phyloP scores from a whole-genome alignment of 2,113 vertebrate species.

The Bubalus kerabau region DNA sequence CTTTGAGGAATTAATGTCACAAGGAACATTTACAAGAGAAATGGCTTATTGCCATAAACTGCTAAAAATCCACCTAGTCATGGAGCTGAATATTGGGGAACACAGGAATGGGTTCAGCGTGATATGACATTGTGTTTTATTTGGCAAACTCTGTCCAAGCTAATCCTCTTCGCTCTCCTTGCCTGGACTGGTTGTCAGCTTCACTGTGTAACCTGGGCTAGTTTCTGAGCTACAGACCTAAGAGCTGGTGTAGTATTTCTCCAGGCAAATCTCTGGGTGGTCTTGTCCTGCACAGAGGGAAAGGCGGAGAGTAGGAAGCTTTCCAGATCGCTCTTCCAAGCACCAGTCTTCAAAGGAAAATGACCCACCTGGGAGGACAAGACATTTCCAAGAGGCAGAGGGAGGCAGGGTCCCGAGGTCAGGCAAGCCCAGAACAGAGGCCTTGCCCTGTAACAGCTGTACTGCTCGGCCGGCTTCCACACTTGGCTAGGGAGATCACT shows the following conservation, averaged over 20 bases:
- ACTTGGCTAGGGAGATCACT: neutral
- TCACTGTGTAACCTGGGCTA: constrained; percentile 54
- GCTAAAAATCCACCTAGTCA: neutral
- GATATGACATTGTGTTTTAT: constrained; percentile 51
- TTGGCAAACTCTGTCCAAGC: constrained; percentile 42
- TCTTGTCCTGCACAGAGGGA: constrained; percentile 77
- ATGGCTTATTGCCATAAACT: constrained; percentile 47
- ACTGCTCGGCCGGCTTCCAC: neutral
- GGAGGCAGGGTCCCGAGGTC: neutral
- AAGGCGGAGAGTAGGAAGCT: constrained; percentile 78
- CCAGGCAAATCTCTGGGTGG: constrained; percentile 78
- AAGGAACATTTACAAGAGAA: constrained; percentile 26
- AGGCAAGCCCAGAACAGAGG: neutral
- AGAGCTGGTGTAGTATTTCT: constrained; percentile 76
- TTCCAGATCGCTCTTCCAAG: constrained; percentile 76
- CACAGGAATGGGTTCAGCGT: constrained; percentile 23
- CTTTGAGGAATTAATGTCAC: constrained; percentile 56
- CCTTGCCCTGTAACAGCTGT: neutral
- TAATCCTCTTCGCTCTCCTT: constrained; percentile 52
- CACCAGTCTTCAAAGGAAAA: constrained; percentile 73
- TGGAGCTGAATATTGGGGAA: constrained; percentile 22
- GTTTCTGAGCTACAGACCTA: constrained; percentile 58
- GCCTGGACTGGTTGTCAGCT: constrained; percentile 48
- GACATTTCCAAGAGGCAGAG: constrained; percentile 14
- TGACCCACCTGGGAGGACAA: constrained; percentile 75